Evolutionary conservation across 1,140 invertebrate species (phyloP), one percentile per base, ranked within the genome.

Genomic region (Microplitis mediator): DNA sequence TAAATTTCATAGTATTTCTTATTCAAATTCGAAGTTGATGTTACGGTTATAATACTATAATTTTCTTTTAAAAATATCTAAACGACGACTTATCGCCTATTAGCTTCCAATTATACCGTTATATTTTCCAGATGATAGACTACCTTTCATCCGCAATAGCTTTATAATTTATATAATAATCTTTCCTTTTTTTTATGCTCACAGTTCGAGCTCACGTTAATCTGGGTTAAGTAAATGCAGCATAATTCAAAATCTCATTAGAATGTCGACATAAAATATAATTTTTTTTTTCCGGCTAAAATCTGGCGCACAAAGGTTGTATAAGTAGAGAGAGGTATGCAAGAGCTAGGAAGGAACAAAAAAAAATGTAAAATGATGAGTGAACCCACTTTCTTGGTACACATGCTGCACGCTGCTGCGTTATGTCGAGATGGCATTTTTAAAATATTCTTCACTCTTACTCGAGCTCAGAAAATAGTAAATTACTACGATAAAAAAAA

Each of bases 181-280:
- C 11, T 45, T 62, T 58, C 35, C 16, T 50, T 36, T n/a, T 58
- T 32, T 35, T 51, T 34, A 39, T 35, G n/a, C 31, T 50, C 16
- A 35, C 51, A 51, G 52, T 60, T 58, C 16, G 52, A 51, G 54
- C 34, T 50, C 11, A 16, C 52, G 65, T n/a, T 54, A 63, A 51
- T 72, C 71, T 45, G 35, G 45, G 23, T 52, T n/a, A 65, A 76
- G 77, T 79, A 82, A 82, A 77, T 80, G 77, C 76, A 78, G 75
- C 77, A 80, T 85, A 84, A 83, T 85, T 83, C 80, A 82, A 84
- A 84, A 85, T 85, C 82, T 84, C 81, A 83, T 85, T 85, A 84
- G 79, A 84, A 73, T 75, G 73, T 76, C 76, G 76, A 75, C 77
- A 76, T 75, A 76, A 76, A 83, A 78, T 81, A 79, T 72, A 81